phyloP scores from a whole-genome alignment of 1,140 invertebrate species.

The Arion vulgaris region DNA sequence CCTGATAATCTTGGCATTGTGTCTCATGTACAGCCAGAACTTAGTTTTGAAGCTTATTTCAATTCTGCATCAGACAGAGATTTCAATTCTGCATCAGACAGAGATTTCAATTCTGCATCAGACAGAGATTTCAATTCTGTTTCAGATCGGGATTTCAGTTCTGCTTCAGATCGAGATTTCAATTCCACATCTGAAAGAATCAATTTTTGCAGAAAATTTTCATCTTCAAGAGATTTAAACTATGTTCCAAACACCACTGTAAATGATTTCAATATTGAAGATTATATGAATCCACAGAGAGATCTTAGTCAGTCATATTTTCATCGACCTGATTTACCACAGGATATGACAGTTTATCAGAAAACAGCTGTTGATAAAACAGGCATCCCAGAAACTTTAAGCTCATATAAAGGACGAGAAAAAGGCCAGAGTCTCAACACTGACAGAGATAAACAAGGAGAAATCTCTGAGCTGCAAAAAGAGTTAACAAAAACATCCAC shows the following conservation, averaged over 20 bases:
- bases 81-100: background rate
- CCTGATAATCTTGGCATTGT: slow-evolving; percentile 24
- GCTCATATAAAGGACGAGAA: background rate
- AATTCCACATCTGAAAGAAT: no score
- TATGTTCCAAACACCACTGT: slow-evolving; percentile 2
- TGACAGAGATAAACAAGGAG: slow-evolving; percentile 12
- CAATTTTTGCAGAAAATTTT: background rate
- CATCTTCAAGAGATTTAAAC: background rate
- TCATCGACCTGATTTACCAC: slow-evolving; percentile 25
- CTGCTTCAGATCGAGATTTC: background rate
- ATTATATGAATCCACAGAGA: slow-evolving; percentile 29
- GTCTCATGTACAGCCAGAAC: slow-evolving; percentile 13
- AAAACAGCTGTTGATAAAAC: slow-evolving; percentile 18
- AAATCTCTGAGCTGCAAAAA: slow-evolving; percentile 36
- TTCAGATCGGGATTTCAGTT: slow-evolving; percentile 8
- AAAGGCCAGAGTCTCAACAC: slow-evolving; percentile 3
- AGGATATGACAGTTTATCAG: slow-evolving; percentile 39
- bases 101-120: slow-evolving; percentile 11
- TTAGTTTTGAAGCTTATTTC: slow-evolving; percentile 33
- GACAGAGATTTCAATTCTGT: slow-evolving; percentile 10
- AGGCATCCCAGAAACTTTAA: background rate
- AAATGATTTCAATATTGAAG: slow-evolving; percentile 38
- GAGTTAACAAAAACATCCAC: slow-evolving; percentile 34
- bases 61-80: slow-evolving; percentile 4
- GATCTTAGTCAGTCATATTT: slow-evolving; percentile 25